Evolutionary conservation across 1,140 invertebrate genomes (phyloP), one percentile per base, ranked within the genome.

Genomic region (Drosophila pruinosa): DNA sequence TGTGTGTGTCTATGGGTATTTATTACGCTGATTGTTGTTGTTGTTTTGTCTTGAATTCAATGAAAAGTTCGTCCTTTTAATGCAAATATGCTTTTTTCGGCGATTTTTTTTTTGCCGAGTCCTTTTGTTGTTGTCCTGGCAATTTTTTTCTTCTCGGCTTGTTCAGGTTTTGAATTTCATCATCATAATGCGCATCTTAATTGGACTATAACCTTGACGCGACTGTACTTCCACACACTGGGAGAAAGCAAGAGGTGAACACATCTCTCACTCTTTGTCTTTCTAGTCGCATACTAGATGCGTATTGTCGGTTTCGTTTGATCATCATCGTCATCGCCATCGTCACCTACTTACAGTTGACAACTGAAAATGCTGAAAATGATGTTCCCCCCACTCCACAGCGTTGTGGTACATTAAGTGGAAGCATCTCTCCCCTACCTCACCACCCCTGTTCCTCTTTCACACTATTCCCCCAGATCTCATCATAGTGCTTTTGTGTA

Each of bases 1-100:
- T 15, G 41, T 48, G 31, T 48, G 57, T 59, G 19, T 24, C 12
- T 53, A 22, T 31, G 53, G 65, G 65, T 69, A 69, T 69, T 69
- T 62, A 43, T 61, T 61, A 43, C 41, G 56, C 10, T 21, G 56
- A 45, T 61, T 68, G 45, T 50, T 47, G 34, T 67, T 80, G 64
- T 63, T 81, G 72, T 76, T 79, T 80, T 34, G 22, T 24, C 19
- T 31, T 62, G 61, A 56, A 67, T 43, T 67, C 21, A 65, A 65
- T 67, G 53, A 50, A 85, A 85, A 86, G 62, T 72, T 83, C 78
- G 76, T 83, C 79, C 79, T 85, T 83, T 83, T 85, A 41, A 81
- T 75, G 64, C 64, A 75, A 83, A 75, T 59, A 17, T 15, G n/a
- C 39, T 45, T 36, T 56, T 61, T 50, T 71, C 56, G 67, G 45